A percentile compares a stretch with the other conserved stretches of the same genome.
phyloP scores from a whole-genome alignment of 2,888 invertebrate genomes.

The Dexiosoma caninum region DNA sequence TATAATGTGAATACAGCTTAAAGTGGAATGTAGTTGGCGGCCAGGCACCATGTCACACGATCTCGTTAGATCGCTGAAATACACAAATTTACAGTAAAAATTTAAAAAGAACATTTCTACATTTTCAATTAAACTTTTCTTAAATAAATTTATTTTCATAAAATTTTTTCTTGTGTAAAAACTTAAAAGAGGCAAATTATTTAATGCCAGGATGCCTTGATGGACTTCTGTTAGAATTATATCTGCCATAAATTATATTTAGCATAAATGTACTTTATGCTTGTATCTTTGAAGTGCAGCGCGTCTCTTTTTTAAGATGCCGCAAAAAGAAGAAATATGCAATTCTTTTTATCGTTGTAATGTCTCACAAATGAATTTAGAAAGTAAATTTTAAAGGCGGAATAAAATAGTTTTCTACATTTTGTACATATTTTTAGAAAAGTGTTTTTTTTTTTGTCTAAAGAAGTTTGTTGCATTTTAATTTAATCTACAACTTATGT shows the following conservation, averaged over 20 bases:
- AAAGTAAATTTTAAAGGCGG: not conserved
- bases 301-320: not conserved
- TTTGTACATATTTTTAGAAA: not conserved
- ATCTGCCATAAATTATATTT: slow-evolving; percentile 48
- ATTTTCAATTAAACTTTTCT: too few relatives aligned
- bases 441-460: too few relatives aligned
- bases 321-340: not conserved
- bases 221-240: slow-evolving; percentile 54
- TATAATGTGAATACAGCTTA: too few relatives aligned
- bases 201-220: slow-evolving; percentile 52
- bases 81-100: too few relatives aligned
- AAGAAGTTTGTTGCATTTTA: too few relatives aligned
- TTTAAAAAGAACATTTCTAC: too few relatives aligned
- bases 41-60: too few relatives aligned
- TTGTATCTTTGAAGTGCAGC: slow-evolving; percentile 13
- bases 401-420: not conserved
- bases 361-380: slow-evolving; percentile 3
- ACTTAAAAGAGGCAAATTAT: not conserved
- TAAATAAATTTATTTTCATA: not conserved
- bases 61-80: too few relatives aligned
- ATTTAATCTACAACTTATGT: too few relatives aligned
- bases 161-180: slow-evolving; percentile 13
- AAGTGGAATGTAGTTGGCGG: too few relatives aligned
- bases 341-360: not conserved
- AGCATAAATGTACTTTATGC: slow-evolving; percentile 1